These are phyloP conservation scores for Pomacea canaliculata DNA, from an alignment of 2,888 invertebrate genomes.

Conservation along the genomic window DNA sequence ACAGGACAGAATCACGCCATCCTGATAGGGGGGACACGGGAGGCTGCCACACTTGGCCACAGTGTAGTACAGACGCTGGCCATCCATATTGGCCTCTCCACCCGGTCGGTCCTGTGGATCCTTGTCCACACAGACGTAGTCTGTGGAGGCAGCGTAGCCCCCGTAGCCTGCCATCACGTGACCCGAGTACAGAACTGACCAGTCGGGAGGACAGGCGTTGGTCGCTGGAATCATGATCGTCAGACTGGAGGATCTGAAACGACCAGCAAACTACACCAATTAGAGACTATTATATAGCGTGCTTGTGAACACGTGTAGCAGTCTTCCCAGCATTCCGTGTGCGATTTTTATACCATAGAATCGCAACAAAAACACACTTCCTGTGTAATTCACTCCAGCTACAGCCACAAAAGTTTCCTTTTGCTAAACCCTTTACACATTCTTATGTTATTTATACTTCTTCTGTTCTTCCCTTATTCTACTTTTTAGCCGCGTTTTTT, in stretches of 20 bases:
- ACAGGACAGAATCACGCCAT: constrained; percentile 40
- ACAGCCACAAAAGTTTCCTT: too few species aligned
- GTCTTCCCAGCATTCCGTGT: too few species aligned
- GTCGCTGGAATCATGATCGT: background rate
- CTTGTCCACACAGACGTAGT: constrained; percentile 40
- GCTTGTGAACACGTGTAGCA: too few species aligned
- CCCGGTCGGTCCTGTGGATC: constrained; percentile 30
- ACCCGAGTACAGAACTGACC: constrained; percentile 42
- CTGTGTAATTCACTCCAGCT: too few species aligned
- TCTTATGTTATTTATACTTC: too few species aligned
- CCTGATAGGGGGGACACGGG: constrained; percentile 41
- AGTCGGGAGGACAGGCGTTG: constrained; percentile 37
- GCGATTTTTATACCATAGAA: too few species aligned
- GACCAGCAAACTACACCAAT: background rate
- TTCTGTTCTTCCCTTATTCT: too few species aligned
- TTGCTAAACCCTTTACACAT: too few species aligned
- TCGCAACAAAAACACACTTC: too few species aligned
- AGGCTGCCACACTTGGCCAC: constrained; percentile 42
- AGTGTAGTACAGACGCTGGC: constrained; percentile 35
- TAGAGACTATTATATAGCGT: too few species aligned
- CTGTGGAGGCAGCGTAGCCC: constrained; percentile 7
- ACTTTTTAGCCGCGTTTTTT: too few species aligned
- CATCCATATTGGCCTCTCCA: constrained; percentile 29
- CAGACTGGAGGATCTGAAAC: background rate
- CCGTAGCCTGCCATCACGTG: constrained; percentile 39